Conservation (phyloP, 2,113 vertebrate species). For the Oreochromis aureus region DNA sequence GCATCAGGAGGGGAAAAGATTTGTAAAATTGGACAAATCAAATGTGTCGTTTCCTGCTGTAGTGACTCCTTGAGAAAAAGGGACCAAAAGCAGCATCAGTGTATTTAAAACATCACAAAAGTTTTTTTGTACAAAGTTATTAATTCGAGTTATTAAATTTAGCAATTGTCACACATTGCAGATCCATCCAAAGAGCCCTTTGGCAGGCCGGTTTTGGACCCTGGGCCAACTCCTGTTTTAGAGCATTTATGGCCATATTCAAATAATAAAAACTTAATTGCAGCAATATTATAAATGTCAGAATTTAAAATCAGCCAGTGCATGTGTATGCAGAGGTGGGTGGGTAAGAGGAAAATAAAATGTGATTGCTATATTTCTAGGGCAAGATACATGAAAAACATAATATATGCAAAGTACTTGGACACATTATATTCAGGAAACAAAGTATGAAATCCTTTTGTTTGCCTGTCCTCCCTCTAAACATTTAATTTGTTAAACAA, state of each 20-base stretch:
- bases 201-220: fast-evolving
- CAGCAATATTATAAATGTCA: too few relatives aligned
- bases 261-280: too few relatives aligned
- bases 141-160: neutral
- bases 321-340: too few relatives aligned
- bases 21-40: neutral
- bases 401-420: neutral
- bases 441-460: neutral
- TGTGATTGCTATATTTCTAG: neutral
- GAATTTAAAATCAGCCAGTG: too few relatives aligned
- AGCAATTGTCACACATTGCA: neutral
- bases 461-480: neutral
- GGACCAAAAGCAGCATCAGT: neutral
- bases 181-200: neutral
- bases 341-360: neutral
- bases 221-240: neutral
- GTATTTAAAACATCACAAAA: neutral
- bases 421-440: neutral
- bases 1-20: neutral
- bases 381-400: neutral
- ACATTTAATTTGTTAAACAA: neutral
- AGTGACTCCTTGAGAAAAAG: neutral
- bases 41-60: fast-evolving
- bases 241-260: neutral
- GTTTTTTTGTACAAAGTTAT: neutral